Evolutionary conservation across 2,888 invertebrate genomes (phyloP).

Genomic region (Oxytorus armatus): DNA sequence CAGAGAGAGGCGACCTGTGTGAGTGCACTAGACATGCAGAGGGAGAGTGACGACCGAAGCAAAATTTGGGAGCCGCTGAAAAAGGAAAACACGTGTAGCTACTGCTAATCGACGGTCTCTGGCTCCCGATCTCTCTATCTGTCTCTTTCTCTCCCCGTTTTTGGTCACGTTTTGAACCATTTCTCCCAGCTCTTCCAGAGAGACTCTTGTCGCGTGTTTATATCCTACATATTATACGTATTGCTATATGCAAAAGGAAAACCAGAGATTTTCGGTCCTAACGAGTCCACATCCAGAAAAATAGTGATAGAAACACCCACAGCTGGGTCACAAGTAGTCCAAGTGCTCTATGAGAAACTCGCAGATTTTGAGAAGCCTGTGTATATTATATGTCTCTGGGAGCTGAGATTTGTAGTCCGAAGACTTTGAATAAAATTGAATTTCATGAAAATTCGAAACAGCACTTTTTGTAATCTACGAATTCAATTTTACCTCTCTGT

Average conservation of each 20-base stretch:
- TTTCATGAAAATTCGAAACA: no score
- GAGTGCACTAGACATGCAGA: background rate
- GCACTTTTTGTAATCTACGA: no score
- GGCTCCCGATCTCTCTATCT: slow-evolving; percentile 57
- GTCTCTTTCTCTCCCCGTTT: slow-evolving; percentile 19
- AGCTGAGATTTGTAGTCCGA: no score
- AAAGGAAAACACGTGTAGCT: slow-evolving; percentile 67
- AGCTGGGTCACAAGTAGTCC: slow-evolving; percentile 24
- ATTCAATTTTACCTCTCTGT: no score
- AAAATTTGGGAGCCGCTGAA: slow-evolving; percentile 47
- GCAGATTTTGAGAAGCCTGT: background rate
- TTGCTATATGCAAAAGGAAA: slow-evolving; percentile 47
- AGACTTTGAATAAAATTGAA: no score
- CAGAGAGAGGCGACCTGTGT: slow-evolving; percentile 32
- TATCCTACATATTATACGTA: slow-evolving; percentile 41
- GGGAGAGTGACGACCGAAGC: slow-evolving; percentile 3
- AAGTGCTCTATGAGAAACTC: slow-evolving; percentile 4
- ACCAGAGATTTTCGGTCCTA: slow-evolving; percentile 48
- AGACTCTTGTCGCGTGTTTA: slow-evolving; percentile 61
- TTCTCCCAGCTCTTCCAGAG: slow-evolving; percentile 9
- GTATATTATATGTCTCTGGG: slow-evolving; percentile 9
- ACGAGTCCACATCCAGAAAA: slow-evolving; percentile 26
- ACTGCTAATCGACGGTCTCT: slow-evolving; percentile 58
- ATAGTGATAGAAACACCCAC: slow-evolving; percentile 5
- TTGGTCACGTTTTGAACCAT: background rate